These are phyloP conservation scores for Deilephila porcellus DNA, from an alignment of 2,888 invertebrate genomes.

Conservation along the genomic window DNA sequence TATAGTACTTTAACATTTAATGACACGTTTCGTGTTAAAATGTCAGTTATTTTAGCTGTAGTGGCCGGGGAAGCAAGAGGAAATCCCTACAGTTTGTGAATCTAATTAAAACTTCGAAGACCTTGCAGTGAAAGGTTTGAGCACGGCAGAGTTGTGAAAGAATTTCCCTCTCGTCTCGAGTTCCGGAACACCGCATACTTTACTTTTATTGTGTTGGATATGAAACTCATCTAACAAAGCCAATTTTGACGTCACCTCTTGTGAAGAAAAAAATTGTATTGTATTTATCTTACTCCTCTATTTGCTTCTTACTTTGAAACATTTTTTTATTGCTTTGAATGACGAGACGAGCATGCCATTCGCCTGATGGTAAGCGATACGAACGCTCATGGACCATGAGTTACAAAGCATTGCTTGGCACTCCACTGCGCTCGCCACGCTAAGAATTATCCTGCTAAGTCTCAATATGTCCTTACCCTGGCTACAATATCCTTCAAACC, in stretches of 20 bases:
- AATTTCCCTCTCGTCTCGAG: constrained; percentile 10
- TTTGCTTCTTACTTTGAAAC: no score
- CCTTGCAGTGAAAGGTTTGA: constrained; percentile 5
- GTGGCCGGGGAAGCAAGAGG: not conserved
- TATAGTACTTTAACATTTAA: no score
- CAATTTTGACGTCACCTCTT: not conserved
- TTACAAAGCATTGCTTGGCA: no score
- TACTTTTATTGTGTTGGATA: not conserved
- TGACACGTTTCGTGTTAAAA: not conserved
- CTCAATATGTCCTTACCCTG: no score
- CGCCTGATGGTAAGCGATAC: no score
- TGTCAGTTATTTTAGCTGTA: not conserved
- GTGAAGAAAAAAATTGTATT: not conserved
- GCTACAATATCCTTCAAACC: no score
- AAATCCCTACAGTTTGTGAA: not conserved
- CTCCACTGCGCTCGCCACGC: no score
- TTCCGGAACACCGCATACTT: constrained; percentile 9
- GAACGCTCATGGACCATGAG: no score
- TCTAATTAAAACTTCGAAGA: constrained; percentile 12
- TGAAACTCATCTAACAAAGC: constrained; percentile 1
- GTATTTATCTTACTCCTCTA: no score
- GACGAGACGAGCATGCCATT: no score
- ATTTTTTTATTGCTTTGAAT: no score
- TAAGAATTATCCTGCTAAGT: no score
- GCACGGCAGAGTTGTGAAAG: constrained; percentile 17